A percentile compares a stretch with the other conserved stretches of the same genome.
These are phyloP conservation scores for Atta colombica DNA, from an alignment of 1,140 invertebrate species.

Conservation along the genomic window DNA sequence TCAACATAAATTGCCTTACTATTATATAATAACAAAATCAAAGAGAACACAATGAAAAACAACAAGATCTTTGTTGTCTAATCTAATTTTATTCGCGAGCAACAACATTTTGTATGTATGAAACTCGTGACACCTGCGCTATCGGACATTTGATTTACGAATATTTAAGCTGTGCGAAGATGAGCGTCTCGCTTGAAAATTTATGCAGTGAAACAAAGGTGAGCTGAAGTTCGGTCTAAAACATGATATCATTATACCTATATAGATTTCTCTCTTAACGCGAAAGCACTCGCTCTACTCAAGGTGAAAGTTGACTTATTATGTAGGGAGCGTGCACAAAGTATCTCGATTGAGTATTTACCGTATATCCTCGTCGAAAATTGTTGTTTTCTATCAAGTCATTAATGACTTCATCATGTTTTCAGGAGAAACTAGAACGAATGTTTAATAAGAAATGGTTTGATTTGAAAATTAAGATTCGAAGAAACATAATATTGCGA, in stretches of 20 bases:
- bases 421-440: background rate
- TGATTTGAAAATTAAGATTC: background rate
- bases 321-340: conserved; percentile 42
- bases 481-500: background rate
- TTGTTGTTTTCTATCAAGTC: background rate
- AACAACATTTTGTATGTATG: background rate
- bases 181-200: background rate
- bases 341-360: conserved; percentile 37
- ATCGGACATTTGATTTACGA: background rate
- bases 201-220: background rate
- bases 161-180: background rate
- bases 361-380: conserved; percentile 23
- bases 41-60: background rate
- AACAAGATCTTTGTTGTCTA: background rate
- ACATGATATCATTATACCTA: background rate
- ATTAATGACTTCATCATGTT: conserved; percentile 22
- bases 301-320: conserved; percentile 61
- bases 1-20: background rate
- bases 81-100: conserved; percentile 17
- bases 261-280: conserved; percentile 54
- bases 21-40: conserved; percentile 18
- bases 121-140: background rate
- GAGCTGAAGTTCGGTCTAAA: background rate
- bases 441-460: background rate
- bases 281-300: conserved; percentile 46